Evolutionary conservation across 64 coral and sea anemone species (phyloP).

Genomic region (Pocillopora damicornis): DNA sequence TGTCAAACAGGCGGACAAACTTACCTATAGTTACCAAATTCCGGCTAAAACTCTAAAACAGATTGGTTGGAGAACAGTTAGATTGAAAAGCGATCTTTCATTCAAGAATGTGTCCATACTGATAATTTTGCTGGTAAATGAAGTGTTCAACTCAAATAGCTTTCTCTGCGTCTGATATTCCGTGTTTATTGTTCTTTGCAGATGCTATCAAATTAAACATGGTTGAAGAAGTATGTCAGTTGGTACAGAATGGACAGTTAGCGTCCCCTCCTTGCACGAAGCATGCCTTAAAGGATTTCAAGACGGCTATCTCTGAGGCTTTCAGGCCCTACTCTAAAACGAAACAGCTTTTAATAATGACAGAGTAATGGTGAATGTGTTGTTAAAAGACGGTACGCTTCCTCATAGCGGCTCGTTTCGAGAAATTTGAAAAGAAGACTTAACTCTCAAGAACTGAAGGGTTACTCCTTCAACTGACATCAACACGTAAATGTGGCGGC

Average conservation of each 20-base stretch:
- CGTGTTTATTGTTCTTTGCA: background rate
- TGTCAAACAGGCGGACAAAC: too few relatives aligned
- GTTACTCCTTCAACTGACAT: too few relatives aligned
- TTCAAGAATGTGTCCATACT: too few relatives aligned
- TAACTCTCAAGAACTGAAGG: too few relatives aligned
- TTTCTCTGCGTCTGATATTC: background rate
- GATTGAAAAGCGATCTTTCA: too few relatives aligned
- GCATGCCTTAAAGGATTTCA: conserved; percentile 41
- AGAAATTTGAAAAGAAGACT: background rate
- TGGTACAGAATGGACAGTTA: conserved; percentile 28
- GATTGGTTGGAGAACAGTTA: too few relatives aligned
- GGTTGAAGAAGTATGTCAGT: conserved; percentile 48
- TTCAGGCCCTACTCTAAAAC: conserved; percentile 30
- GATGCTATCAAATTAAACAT: conserved; percentile 14
- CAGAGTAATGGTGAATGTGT: background rate
- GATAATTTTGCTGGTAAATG: too few relatives aligned
- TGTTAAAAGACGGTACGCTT: background rate
- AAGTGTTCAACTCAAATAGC: background rate
- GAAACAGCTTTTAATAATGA: conserved; percentile 55
- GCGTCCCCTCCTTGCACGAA: conserved; percentile 27
- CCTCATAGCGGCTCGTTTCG: background rate
- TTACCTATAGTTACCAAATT: too few relatives aligned
- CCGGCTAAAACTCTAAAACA: too few relatives aligned
- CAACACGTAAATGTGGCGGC: too few relatives aligned
- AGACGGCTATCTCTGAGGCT: conserved; percentile 32